Evolutionary conservation across 2,113 vertebrate species (phyloP).

Genomic region (Varanus salvator): DNA sequence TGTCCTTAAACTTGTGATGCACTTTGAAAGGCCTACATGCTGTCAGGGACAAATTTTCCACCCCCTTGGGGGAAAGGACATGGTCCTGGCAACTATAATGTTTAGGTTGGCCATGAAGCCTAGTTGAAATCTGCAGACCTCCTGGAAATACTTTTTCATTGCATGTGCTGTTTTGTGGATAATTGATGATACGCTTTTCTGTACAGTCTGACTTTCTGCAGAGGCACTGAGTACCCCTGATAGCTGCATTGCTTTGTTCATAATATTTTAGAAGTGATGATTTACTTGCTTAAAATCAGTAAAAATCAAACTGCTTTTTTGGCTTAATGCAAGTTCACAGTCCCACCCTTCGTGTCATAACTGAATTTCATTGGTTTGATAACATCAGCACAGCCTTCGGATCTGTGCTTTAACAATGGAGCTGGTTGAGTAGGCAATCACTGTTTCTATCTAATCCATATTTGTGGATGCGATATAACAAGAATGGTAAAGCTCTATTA

Average conservation of each 20-base stretch:
- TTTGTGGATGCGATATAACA: too few species aligned
- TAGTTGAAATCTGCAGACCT: neutral
- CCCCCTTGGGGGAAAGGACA: neutral
- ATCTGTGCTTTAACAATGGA: neutral
- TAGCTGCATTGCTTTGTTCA: neutral
- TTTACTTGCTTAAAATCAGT: neutral
- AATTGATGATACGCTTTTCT: neutral
- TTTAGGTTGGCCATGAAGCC: neutral
- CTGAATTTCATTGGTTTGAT: neutral
- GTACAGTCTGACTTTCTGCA: accelerated
- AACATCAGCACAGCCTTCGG: neutral
- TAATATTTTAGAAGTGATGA: neutral
- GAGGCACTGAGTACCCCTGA: accelerated
- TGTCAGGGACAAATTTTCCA: neutral
- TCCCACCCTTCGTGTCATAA: neutral
- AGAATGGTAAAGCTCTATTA: neutral
- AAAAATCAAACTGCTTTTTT: too few species aligned
- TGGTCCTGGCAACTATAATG: neutral
- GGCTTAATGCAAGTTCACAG: neutral
- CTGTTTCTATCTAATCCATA: neutral
- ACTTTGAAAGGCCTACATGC: neutral
- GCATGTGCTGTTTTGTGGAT: neutral
- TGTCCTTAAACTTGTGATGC: neutral
- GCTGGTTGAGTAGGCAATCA: neutral
- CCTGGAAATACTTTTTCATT: accelerated